These are phyloP conservation scores for Oconnorella tubifera DNA, from an alignment of 2,888 invertebrate genomes.

Conservation along the genomic window DNA sequence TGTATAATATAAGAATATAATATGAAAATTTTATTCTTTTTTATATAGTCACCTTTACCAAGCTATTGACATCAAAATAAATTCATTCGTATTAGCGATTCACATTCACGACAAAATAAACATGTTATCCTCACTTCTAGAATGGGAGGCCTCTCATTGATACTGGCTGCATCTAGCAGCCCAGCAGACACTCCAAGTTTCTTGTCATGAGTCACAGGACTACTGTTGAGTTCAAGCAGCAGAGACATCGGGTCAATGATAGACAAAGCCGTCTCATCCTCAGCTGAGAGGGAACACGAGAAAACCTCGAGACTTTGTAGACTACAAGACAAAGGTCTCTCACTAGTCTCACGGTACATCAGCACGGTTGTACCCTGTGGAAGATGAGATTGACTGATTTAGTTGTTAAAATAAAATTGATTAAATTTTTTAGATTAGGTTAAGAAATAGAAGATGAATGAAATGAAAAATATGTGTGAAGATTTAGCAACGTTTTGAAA, in stretches of 20 bases:
- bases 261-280: slow-evolving; percentile 87
- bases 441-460: no score
- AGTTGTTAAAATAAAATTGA: no score
- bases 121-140: slow-evolving; percentile 42
- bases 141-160: slow-evolving; percentile 44
- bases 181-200: slow-evolving; percentile 38
- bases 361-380: slow-evolving; percentile 80
- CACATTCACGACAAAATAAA: no score
- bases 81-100: no score
- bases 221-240: slow-evolving; percentile 48
- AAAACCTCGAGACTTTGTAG: slow-evolving; percentile 82
- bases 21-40: no score
- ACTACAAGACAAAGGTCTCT: slow-evolving; percentile 78
- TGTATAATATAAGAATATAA: no score
- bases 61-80: no score
- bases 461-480: no score
- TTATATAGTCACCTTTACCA: no score
- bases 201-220: slow-evolving; percentile 42
- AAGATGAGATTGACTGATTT: no score
- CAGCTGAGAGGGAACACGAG: slow-evolving; percentile 82
- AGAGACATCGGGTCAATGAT: slow-evolving; percentile 75
- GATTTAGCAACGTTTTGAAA: no score
- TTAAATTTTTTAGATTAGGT: no score
- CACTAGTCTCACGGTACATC: slow-evolving; percentile 68
- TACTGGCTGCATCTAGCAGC: slow-evolving; percentile 43